Base-by-base conservation (phyloP, 1,140 invertebrate species). In the Drosophila ogumai region DNA sequence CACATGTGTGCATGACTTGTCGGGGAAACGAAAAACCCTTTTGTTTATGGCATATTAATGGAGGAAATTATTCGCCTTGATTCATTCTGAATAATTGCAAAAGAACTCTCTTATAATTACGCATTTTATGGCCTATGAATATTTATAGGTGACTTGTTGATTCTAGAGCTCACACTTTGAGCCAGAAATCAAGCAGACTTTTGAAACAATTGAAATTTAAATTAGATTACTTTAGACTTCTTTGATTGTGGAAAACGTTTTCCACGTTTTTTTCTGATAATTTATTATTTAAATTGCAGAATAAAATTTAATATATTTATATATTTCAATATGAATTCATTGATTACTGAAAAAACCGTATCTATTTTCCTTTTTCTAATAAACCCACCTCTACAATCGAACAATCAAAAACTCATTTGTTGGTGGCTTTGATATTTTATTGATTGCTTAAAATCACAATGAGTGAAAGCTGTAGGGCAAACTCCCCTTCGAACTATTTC, bases 31-130 rank as follows among this genome's bases (percentile, higher is more conserved):
- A 31, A 46, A 32, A 40, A 32, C 36, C 43, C 17, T 40, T 59
- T 72, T 59, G 66, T 72, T 72, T 72, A 72, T 43, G 66, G 44
- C 67, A 31, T 38, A 59, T 58, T 72, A 72, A 72, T 72, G 54
- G 17, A 34, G 66, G 17, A 57, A 41, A 32, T 69, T 71, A 58
- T 32, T 46, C 47, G 34, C 9, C 66, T 25, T 57, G n/a, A 71
- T 72, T 72, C 22, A 49, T 47, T 19, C 36, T 40, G 34, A 44
- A 49, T 47, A 58, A 72, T 72, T 38, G 43, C 28, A 57, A 46
- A 71, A 13, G 3, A 57, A 31, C 6, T 13, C 15, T 34, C 5
- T 72, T 49, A 34, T 25, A 49, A 59, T 41, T 49, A 49, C 36
- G 67, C 13, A 49, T 40, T 59, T 41, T 41, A 41, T 13, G 44